Evolutionary conservation across 2,797 vertebrate genomes (phyloP).

Genomic region (Sebastes kiyomatsui): DNA sequence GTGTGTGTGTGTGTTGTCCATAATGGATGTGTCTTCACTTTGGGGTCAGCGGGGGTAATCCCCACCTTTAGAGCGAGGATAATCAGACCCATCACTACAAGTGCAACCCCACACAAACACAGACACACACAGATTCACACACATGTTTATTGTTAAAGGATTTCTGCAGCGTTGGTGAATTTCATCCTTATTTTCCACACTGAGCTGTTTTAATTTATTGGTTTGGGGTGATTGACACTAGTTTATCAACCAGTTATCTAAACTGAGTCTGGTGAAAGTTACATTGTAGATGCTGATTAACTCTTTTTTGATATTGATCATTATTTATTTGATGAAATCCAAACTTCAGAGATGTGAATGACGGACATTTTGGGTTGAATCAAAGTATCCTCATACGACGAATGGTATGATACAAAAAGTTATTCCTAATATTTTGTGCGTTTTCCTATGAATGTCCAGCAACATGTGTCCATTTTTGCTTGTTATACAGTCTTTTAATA

Average conservation of each 20-base stretch:
- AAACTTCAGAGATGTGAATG: not conserved
- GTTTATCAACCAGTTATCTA: not conserved
- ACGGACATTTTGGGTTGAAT: not conserved
- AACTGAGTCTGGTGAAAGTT: not conserved
- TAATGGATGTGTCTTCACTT: conserved; percentile 55
- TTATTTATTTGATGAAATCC: not conserved
- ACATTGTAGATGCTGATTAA: not conserved
- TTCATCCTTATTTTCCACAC: not conserved
- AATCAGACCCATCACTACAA: conserved; percentile 45
- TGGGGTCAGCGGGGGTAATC: conserved; percentile 53
- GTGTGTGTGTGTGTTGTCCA: not conserved
- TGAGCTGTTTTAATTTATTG: not conserved
- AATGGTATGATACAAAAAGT: not conserved
- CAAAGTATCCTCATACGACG: not conserved
- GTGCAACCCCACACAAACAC: conserved; percentile 14
- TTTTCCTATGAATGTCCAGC: too few relatives aligned
- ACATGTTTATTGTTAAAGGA: not conserved
- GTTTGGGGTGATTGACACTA: not conserved
- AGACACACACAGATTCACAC: conserved; percentile 21
- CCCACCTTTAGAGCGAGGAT: conserved; percentile 38
- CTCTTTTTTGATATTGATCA: not conserved
- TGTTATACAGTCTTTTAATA: too few relatives aligned
- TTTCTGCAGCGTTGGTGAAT: not conserved
- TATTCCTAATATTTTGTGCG: too few relatives aligned
- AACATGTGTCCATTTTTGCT: too few relatives aligned